These are phyloP conservation scores for Tribolium madens DNA, from an alignment of 1,140 invertebrate genomes.

Conservation along the genomic window DNA sequence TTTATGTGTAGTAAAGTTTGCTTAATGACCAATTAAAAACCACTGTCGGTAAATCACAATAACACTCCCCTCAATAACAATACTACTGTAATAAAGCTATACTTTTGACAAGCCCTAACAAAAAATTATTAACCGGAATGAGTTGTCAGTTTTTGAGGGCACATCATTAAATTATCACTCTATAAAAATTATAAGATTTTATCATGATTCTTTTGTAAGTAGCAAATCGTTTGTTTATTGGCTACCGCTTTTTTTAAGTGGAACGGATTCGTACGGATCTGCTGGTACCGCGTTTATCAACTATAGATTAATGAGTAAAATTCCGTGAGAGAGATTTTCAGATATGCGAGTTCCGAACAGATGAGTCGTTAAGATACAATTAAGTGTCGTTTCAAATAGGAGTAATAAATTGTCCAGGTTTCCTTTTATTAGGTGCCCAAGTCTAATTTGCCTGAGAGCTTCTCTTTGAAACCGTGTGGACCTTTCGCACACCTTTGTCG, in stretches of 20 bases:
- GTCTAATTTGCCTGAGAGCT: background rate
- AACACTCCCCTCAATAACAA: background rate
- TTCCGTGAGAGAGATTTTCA: slow-evolving; percentile 40
- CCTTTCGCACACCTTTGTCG: background rate
- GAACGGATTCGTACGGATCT: background rate
- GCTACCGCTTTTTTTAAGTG: slow-evolving; percentile 7
- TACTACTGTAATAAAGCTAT: slow-evolving; percentile 19
- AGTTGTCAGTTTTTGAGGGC: slow-evolving; percentile 9
- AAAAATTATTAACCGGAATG: slow-evolving; percentile 13
- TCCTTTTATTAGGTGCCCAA: background rate
- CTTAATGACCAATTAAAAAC: slow-evolving; percentile 27
- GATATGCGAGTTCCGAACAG: slow-evolving; percentile 18
- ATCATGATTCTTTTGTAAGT: background rate
- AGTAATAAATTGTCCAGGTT: slow-evolving; percentile 8
- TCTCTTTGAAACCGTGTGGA: background rate
- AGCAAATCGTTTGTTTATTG: background rate
- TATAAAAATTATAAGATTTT: background rate
- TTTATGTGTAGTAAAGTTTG: slow-evolving; percentile 28
- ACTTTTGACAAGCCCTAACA: background rate
- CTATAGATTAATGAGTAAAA: slow-evolving; percentile 45
- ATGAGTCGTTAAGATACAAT: slow-evolving; percentile 15
- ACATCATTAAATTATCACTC: background rate
- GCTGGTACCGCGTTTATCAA: slow-evolving; percentile 6
- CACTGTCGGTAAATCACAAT: slow-evolving; percentile 25
- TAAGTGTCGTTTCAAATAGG: slow-evolving; percentile 6